Percentiles rank a stretch among this genome's conserved stretches.
Conservation (phyloP, 2,113 vertebrate genomes). For the Heterochromis multidens region DNA sequence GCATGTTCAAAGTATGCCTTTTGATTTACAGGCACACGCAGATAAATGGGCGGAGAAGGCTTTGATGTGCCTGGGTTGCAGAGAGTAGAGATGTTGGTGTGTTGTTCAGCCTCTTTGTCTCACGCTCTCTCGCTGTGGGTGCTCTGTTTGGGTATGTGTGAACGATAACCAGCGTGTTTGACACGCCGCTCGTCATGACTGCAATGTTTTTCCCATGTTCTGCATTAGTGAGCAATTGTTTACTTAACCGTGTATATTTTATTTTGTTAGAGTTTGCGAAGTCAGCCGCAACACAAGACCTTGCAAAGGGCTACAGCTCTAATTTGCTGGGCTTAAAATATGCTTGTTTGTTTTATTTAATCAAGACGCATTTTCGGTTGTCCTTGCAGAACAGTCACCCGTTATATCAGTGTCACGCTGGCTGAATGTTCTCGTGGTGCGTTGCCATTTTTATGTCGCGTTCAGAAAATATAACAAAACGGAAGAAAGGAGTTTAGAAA, state of each 20-base stretch:
- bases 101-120: constrained; percentile 63
- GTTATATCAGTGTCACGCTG: background rate
- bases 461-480: background rate
- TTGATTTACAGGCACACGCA: constrained; percentile 66
- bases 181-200: constrained; percentile 26
- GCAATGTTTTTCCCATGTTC: constrained; percentile 14
- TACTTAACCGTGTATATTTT: constrained; percentile 1
- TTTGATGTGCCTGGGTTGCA: constrained; percentile 60
- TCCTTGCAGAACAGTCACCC: background rate
- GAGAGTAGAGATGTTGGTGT: constrained; percentile 44
- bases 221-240: constrained; percentile 29
- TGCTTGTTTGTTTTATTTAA: background rate
- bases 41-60: constrained; percentile 61
- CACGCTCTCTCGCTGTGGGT: background rate
- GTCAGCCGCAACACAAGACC: background rate
- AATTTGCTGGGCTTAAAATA: background rate
- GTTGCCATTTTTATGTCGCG: rapidly evolving
- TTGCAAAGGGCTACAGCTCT: background rate
- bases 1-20: constrained; percentile 45
- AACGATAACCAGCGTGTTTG: constrained; percentile 40
- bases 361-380: background rate
- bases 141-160: constrained; percentile 6
- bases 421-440: background rate
- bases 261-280: background rate
- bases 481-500: background rate